phyloP scores from a whole-genome alignment of 2,888 invertebrate genomes.

The Cryptocheilus praepositus region DNA sequence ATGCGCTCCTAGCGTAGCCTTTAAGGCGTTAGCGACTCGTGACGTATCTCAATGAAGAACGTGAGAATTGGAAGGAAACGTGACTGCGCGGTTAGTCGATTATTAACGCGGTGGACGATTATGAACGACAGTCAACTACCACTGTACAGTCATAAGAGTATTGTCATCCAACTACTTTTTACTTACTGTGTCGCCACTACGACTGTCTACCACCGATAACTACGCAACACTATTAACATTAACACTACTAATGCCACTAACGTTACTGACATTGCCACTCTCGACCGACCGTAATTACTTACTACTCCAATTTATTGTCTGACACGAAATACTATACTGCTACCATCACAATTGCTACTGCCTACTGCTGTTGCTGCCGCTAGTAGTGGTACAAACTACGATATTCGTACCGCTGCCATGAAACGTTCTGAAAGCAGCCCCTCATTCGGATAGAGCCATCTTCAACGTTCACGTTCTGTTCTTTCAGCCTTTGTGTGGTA shows the following conservation, averaged over 20 bases:
- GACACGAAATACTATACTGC: slow-evolving; percentile 10
- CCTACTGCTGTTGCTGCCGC: slow-evolving; percentile 42
- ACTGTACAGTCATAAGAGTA: slow-evolving; percentile 40
- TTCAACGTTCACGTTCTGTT: not conserved
- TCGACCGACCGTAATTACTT: not conserved
- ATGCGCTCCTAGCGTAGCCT: too few species aligned
- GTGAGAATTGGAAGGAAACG: slow-evolving; percentile 1
- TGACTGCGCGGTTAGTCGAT: slow-evolving; percentile 6
- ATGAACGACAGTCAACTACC: slow-evolving; percentile 53
- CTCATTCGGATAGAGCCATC: not conserved
- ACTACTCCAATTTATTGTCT: too few species aligned
- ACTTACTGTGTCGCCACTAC: slow-evolving; percentile 8
- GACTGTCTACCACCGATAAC: slow-evolving; percentile 28
- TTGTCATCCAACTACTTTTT: slow-evolving; percentile 14
- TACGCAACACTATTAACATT: slow-evolving; percentile 35
- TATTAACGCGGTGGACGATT: slow-evolving; percentile 21
- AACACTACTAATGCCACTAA: slow-evolving; percentile 23
- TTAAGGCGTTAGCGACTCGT: too few species aligned
- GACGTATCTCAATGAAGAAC: not conserved
- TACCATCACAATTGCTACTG: slow-evolving; percentile 28
- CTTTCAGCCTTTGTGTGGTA: slow-evolving; percentile 12
- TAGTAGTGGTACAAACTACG: slow-evolving; percentile 31
- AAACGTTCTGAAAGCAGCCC: not conserved
- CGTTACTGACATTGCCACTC: slow-evolving; percentile 16
- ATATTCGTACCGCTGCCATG: slow-evolving; percentile 11